phyloP scores from a whole-genome alignment of 1,140 invertebrate species.

The Achatina immaculata region DNA sequence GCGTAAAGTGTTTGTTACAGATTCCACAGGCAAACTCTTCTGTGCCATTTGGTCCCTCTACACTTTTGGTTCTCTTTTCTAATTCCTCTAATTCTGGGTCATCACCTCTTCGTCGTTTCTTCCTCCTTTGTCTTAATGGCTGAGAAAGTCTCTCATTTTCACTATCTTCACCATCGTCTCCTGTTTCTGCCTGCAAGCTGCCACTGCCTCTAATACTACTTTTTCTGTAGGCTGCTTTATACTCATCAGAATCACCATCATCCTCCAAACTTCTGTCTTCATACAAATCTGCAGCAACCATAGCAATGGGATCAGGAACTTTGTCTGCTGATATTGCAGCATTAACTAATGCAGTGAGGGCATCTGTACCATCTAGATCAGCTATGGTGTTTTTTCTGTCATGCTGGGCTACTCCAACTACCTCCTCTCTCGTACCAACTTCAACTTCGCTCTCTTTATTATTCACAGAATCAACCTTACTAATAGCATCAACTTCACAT shows the following conservation, averaged over 20 bases:
- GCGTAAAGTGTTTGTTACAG: conserved; percentile 56
- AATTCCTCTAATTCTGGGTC: conserved; percentile 45
- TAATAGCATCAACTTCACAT: background rate
- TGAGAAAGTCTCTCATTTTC: conserved; percentile 3
- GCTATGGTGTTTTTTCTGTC: conserved; percentile 39
- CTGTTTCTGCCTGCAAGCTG: background rate
- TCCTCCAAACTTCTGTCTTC: conserved; percentile 25
- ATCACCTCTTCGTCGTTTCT: conserved; percentile 40
- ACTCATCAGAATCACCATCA: conserved; percentile 30
- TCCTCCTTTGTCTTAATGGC: conserved; percentile 11
- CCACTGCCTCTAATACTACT: background rate
- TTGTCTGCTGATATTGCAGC: conserved; percentile 44
- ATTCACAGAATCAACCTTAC: background rate
- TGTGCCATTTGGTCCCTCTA: conserved; percentile 41
- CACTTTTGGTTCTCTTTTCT: conserved; percentile 42
- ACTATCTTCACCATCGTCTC: conserved; percentile 26
- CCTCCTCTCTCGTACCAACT: conserved; percentile 26
- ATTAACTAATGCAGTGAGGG: conserved; percentile 39
- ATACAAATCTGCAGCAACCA: conserved; percentile 22
- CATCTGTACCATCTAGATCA: conserved; percentile 38
- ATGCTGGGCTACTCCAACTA: conserved; percentile 23
- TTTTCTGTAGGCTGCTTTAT: conserved; percentile 11
- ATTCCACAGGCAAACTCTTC: conserved; percentile 53
- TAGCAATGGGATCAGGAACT: conserved; percentile 36
- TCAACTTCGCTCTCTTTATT: conserved; percentile 30